Percentiles rank a stretch among this genome's conserved stretches.
phyloP scores from a whole-genome alignment of 2,888 invertebrate species.

The Elmis aenea region DNA sequence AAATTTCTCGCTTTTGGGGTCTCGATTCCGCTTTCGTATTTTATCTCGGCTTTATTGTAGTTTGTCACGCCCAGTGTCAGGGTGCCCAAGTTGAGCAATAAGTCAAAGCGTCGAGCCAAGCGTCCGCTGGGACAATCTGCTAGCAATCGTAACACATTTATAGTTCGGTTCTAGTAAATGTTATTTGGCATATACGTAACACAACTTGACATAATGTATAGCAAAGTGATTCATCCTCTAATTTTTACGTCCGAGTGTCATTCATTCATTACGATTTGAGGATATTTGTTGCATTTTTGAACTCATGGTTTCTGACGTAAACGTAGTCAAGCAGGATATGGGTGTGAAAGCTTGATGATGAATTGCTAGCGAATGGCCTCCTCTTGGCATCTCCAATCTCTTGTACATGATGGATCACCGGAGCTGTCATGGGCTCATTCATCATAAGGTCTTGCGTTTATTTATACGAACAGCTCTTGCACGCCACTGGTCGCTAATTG shows the following conservation, averaged over 20 bases:
- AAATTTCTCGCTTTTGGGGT: constrained; percentile 11
- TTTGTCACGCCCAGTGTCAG: constrained; percentile 32
- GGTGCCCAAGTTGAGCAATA: constrained; percentile 28
- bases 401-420: constrained; percentile 48
- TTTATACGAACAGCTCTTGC: constrained; percentile 23
- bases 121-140: background rate
- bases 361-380: constrained; percentile 36
- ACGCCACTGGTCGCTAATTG: constrained; percentile 32
- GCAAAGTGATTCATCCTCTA: no score
- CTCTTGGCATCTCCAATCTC: constrained; percentile 45
- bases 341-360: constrained; percentile 27
- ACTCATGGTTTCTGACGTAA: no score
- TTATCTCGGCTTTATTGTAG: constrained; percentile 31
- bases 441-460: constrained; percentile 37
- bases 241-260: no score
- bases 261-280: no score
- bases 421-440: constrained; percentile 45
- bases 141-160: background rate
- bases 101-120: constrained; percentile 17
- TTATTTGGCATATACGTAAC: no score
- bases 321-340: constrained; percentile 13
- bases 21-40: constrained; percentile 22
- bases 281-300: no score
- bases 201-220: no score
- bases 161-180: no score